Conservation (phyloP, 2,113 vertebrate species). For the Camelus bactrianus region DNA sequence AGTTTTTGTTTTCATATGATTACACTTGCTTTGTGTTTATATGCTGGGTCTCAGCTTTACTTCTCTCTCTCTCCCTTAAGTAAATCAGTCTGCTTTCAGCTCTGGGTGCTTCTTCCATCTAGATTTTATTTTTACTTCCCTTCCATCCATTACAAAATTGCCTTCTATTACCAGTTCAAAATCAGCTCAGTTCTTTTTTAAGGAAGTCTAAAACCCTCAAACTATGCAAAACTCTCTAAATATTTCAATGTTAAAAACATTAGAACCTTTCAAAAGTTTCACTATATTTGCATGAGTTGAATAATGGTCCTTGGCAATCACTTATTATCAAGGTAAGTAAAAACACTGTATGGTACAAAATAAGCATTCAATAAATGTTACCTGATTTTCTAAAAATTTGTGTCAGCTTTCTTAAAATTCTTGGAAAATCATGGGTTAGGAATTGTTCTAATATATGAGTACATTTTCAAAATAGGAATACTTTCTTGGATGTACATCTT, state of each 20-base stretch:
- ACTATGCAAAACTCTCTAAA: not conserved
- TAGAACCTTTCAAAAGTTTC: not conserved
- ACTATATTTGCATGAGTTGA: not conserved
- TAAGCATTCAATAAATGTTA: not conserved
- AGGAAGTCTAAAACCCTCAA: not conserved
- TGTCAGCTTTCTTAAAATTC: not conserved
- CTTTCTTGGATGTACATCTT: not conserved
- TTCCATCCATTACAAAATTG: not conserved
- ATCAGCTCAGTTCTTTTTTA: not conserved
- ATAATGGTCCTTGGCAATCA: not conserved
- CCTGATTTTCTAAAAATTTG: not conserved
- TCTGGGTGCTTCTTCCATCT: not conserved
- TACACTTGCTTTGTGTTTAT: not conserved
- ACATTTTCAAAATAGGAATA: constrained; percentile 18
- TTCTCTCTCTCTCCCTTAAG: not conserved
- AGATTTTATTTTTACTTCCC: not conserved
- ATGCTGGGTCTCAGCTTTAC: not conserved
- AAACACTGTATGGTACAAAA: not conserved
- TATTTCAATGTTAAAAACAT: not conserved
- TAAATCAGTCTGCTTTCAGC: not conserved
- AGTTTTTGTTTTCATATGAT: not conserved
- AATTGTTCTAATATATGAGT: not conserved
- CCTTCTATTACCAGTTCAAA: not conserved
- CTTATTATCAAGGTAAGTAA: constrained; percentile 4
- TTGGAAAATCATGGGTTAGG: not conserved